phyloP scores from a whole-genome alignment of 2,797 vertebrate genomes.

The Mormyrops boulengeri region DNA sequence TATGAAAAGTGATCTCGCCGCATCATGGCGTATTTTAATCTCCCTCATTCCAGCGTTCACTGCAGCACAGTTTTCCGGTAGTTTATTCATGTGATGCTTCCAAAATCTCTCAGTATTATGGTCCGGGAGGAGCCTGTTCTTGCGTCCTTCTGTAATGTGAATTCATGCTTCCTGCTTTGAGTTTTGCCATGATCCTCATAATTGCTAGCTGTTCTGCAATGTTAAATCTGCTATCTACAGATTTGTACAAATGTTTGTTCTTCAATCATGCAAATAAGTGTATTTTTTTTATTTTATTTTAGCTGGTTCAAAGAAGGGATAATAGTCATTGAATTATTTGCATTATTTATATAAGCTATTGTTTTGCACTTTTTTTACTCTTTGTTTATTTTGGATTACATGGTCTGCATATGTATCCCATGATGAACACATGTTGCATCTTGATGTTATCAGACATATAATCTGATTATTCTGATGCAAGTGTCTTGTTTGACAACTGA shows the following conservation, averaged over 20 bases:
- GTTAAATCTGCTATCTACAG: background rate
- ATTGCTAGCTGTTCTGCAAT: background rate
- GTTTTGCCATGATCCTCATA: background rate
- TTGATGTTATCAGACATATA: background rate
- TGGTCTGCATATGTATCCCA: background rate
- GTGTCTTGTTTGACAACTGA: background rate
- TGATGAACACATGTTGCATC: background rate
- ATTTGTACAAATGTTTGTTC: background rate
- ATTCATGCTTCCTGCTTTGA: background rate
- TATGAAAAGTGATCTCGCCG: background rate
- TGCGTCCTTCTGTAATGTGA: background rate
- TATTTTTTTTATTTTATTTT: background rate
- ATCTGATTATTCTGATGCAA: background rate
- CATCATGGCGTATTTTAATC: background rate
- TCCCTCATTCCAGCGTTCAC: background rate
- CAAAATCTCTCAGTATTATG: background rate
- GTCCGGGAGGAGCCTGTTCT: background rate
- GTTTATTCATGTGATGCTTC: background rate
- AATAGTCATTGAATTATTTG: background rate
- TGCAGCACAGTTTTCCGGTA: background rate
- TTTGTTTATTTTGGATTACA: background rate
- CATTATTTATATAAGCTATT: background rate
- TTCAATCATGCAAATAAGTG: background rate
- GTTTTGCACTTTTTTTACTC: background rate
- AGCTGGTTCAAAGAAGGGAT: background rate